A percentile compares a stretch with the other conserved stretches of the same genome.
Conservation (phyloP, 2,113 vertebrate species). For the Brachypteracias leptosomus region DNA sequence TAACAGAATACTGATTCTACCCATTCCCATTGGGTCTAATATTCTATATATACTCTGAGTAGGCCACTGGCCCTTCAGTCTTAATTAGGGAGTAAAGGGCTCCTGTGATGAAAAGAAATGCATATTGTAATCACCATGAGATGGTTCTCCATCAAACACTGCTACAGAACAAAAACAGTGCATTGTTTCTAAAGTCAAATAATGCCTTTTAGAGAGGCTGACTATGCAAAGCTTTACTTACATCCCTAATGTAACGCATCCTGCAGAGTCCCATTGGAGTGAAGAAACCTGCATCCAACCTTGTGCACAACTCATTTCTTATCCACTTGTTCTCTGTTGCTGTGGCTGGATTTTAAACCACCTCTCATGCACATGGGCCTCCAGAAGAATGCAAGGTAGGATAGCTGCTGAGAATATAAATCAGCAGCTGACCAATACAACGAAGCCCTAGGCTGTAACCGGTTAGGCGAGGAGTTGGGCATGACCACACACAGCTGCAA, state of each 20-base stretch:
- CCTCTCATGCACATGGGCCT: neutral
- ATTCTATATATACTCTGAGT: accelerated
- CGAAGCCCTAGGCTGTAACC: neutral
- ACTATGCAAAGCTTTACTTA: neutral
- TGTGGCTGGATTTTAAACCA: neutral
- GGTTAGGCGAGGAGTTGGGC: neutral
- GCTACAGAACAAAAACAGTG: neutral
- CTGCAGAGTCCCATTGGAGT: accelerated
- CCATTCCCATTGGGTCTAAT: neutral
- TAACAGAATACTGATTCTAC: neutral
- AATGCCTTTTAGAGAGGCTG: neutral
- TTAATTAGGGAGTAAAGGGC: neutral
- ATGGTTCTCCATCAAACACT: neutral
- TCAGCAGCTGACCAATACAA: neutral
- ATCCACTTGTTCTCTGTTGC: neutral
- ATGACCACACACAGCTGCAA: neutral
- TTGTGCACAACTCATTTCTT: neutral
- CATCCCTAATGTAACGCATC: neutral
- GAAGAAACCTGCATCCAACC: neutral
- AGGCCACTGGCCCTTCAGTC: neutral
- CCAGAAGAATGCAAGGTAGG: neutral
- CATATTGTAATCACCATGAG: neutral
- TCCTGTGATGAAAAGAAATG: neutral
- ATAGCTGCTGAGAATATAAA: neutral
- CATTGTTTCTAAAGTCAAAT: neutral